Evolutionary conservation across 2,113 vertebrate species (phyloP).

Genomic region (Sarotherodon lohbergeri): DNA sequence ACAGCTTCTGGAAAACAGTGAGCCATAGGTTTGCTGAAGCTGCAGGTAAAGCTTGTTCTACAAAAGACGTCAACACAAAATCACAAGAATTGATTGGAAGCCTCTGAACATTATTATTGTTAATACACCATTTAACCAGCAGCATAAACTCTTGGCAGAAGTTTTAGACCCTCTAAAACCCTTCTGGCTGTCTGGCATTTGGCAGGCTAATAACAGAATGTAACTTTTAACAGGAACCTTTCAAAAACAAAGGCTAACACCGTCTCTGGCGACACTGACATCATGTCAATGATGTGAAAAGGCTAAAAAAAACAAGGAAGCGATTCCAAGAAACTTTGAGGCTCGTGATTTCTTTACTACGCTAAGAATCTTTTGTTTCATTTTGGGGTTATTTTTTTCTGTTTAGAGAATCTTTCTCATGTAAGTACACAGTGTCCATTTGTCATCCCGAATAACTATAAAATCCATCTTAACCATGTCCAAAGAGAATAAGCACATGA

Average conservation of each 20-base stretch:
- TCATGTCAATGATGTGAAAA: not conserved
- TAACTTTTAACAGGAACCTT: not conserved
- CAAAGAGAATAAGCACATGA: not conserved
- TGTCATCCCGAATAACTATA: not conserved
- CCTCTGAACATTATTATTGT: not conserved
- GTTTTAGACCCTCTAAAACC: not conserved
- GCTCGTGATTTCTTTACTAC: not conserved
- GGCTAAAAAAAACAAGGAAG: not conserved
- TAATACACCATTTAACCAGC: not conserved
- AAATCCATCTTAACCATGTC: not conserved
- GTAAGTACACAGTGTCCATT: not conserved
- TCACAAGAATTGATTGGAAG: not conserved
- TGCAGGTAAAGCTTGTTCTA: not conserved
- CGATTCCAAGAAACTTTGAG: not conserved
- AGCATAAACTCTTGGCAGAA: not conserved
- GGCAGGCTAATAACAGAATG: not conserved
- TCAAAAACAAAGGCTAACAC: not conserved
- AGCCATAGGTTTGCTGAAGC: too few relatives aligned
- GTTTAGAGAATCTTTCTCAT: not conserved
- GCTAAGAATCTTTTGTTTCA: not conserved
- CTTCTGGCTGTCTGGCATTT: not conserved
- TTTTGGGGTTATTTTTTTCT: too few relatives aligned
- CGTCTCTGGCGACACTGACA: not conserved
- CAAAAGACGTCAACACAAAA: not conserved
- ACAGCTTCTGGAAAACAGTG: not conserved